These are phyloP conservation scores for Ginglymostoma cirratum DNA, from an alignment of 2,113 vertebrate species.

Conservation along the genomic window DNA sequence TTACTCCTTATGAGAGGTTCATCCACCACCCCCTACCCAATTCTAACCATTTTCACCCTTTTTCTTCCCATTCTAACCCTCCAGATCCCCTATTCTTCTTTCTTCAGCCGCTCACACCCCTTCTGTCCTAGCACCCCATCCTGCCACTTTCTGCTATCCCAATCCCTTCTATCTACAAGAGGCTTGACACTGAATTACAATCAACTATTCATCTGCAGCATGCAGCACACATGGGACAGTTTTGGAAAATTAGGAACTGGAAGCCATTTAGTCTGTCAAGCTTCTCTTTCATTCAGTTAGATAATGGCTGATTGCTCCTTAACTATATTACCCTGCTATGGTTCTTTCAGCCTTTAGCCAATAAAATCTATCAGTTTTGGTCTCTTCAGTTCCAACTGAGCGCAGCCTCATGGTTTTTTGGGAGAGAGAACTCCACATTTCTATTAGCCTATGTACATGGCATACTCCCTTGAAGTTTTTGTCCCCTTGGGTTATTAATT, in stretches of 20 bases:
- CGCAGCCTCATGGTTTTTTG: neutral
- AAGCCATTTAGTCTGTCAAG: neutral
- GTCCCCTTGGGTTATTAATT: too few relatives aligned
- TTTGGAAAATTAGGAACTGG: neutral
- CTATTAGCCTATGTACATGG: neutral
- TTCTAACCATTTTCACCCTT: neutral
- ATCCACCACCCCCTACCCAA: neutral
- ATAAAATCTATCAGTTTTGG: neutral
- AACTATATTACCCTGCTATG: neutral
- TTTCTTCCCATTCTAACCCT: neutral
- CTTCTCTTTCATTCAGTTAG: neutral
- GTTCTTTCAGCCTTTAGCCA: neutral
- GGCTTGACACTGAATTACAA: neutral
- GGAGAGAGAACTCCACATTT: neutral
- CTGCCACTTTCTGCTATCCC: neutral
- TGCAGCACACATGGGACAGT: neutral
- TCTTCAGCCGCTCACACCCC: neutral
- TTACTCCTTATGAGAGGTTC: too few relatives aligned
- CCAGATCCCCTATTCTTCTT: neutral
- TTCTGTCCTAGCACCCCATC: too few relatives aligned
- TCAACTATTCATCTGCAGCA: neutral
- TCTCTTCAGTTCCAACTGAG: neutral
- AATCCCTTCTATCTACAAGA: neutral
- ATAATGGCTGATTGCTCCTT: neutral
- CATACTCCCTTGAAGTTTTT: too few relatives aligned